Conservation (phyloP, 2,888 invertebrate species). For the Synanthedon andrenaeformis region DNA sequence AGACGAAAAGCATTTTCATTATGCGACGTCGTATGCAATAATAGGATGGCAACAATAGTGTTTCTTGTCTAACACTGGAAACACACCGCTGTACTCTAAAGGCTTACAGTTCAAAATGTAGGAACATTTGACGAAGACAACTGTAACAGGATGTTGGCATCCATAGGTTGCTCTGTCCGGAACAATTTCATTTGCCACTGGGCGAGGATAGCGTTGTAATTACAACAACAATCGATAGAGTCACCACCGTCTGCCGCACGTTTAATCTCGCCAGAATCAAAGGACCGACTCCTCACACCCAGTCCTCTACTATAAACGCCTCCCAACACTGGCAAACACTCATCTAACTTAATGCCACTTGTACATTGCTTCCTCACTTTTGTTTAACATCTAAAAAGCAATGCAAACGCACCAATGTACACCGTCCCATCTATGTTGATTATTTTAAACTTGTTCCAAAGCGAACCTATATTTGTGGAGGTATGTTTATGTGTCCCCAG, state of each 20-base stretch:
- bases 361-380: conserved; percentile 22
- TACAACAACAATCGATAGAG: conserved; percentile 72
- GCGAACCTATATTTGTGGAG: conserved; percentile 56
- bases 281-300: conserved; percentile 66
- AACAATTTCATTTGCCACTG: conserved; percentile 71
- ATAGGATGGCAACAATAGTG: conserved; percentile 11
- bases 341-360: conserved; percentile 8
- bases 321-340: conserved; percentile 21
- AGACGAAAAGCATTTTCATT: conserved; percentile 29
- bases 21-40: conserved; percentile 29
- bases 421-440: conserved; percentile 9
- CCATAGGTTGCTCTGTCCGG: conserved; percentile 63
- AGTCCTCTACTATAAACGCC: conserved; percentile 36
- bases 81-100: conserved; percentile 1
- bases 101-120: conserved; percentile 3
- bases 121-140: conserved; percentile 24
- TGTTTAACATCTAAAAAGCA: no score
- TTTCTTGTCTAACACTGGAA: background rate
- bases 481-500: conserved; percentile 53
- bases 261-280: conserved; percentile 69
- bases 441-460: conserved; percentile 32
- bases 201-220: conserved; percentile 69
- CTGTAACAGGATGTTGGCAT: conserved; percentile 56
- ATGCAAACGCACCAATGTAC: conserved; percentile 20
- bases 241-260: conserved; percentile 71